Conservation (phyloP, 2,888 invertebrate species). For the Altica lythri region DNA sequence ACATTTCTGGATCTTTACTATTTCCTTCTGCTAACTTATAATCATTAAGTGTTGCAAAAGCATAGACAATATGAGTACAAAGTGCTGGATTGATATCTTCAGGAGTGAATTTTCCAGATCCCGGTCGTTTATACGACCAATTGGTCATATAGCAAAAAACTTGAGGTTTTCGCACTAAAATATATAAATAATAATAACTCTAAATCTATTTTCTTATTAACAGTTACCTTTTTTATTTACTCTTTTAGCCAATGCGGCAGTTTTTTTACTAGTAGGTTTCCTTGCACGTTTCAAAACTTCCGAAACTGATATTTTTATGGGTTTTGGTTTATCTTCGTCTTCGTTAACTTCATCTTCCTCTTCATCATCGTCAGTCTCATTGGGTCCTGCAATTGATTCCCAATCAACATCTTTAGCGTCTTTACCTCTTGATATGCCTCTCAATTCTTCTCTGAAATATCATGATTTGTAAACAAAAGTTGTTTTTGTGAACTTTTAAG, state of each 20-base stretch:
- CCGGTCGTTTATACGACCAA: conserved; percentile 92
- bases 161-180: conserved; percentile 79
- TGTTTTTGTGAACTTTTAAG: background rate
- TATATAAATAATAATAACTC: conserved; percentile 32
- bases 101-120: conserved; percentile 85
- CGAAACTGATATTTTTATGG: conserved; percentile 76
- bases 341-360: conserved; percentile 61
- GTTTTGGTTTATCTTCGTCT: conserved; percentile 66
- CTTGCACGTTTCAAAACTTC: conserved; percentile 72
- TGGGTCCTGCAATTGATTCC: conserved; percentile 73
- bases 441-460: conserved; percentile 75
- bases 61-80: conserved; percentile 94
- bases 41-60: conserved; percentile 90
- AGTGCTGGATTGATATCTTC: conserved; percentile 86
- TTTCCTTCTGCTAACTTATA: conserved; percentile 79
- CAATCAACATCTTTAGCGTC: conserved; percentile 87
- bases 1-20: conserved; percentile 84
- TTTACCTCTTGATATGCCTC: conserved; percentile 81
- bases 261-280: conserved; percentile 67
- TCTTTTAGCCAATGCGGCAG: conserved; percentile 36
- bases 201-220: background rate
- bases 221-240: conserved; percentile 69
- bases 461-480: background rate
- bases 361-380: conserved; percentile 58
- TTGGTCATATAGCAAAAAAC: conserved; percentile 95